A percentile compares a stretch with the other conserved stretches of the same genome.
Evolutionary conservation across 2,888 invertebrate genomes (phyloP).

Genomic region (Scaptomyza cyrtandrae): DNA sequence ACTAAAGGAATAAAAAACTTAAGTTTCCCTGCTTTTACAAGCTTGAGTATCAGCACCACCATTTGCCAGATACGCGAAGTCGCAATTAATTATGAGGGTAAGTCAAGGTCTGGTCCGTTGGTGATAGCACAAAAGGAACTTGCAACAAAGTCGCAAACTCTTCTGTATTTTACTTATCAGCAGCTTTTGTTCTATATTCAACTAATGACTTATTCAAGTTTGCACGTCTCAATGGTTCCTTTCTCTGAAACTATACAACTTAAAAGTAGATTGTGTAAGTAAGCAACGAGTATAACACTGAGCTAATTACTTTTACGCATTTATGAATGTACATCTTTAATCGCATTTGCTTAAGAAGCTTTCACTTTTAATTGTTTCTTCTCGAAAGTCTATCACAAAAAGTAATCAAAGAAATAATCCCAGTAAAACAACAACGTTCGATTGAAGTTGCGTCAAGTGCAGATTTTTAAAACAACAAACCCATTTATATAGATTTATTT

Average conservation of each 20-base stretch:
- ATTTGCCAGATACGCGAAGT: slow-evolving; percentile 15
- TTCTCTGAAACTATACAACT: neutral
- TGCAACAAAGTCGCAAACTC: slow-evolving; percentile 8
- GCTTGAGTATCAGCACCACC: slow-evolving; percentile 4
- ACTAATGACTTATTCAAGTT: slow-evolving; percentile 40
- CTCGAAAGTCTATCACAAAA: no score
- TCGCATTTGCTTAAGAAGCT: no score
- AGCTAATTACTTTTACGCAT: no score
- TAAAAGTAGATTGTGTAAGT: slow-evolving; percentile 1
- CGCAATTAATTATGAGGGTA: slow-evolving; percentile 60
- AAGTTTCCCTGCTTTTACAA: neutral
- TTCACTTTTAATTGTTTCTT: no score
- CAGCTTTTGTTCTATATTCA: slow-evolving; percentile 36
- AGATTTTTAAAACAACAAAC: no score
- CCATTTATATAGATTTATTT: no score
- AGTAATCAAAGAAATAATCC: no score
- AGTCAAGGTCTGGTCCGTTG: slow-evolving; percentile 35
- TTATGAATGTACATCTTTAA: no score
- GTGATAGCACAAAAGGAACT: slow-evolving; percentile 47
- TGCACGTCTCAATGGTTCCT: slow-evolving; percentile 19
- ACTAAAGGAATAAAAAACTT: slow-evolving; percentile 5
- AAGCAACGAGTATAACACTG: no score
- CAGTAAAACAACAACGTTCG: no score
- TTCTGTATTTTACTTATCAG: slow-evolving; percentile 46
- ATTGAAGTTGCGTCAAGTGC: no score